Evolutionary conservation across 2,888 invertebrate species (phyloP).

Genomic region (Chelonus formosanus): DNA sequence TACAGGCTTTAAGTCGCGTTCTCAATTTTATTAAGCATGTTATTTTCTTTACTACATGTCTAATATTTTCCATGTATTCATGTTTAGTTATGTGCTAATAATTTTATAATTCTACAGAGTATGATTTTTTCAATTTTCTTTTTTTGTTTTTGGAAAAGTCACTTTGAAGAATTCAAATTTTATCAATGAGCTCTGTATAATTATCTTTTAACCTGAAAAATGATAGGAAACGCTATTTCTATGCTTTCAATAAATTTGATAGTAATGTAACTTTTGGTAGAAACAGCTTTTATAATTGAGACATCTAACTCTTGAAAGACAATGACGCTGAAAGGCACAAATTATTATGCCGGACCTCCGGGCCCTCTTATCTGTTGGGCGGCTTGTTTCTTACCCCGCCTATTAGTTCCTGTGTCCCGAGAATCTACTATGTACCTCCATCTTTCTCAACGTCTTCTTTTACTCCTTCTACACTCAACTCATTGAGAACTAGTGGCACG

Average conservation of each 20-base stretch:
- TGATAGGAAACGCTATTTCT: background rate
- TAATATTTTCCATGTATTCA: no score
- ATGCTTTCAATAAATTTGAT: no score
- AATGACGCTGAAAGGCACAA: slow-evolving; percentile 45
- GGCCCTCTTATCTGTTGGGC: slow-evolving; percentile 54
- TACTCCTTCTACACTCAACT: slow-evolving; percentile 9
- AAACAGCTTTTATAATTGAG: slow-evolving; percentile 44
- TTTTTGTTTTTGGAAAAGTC: no score
- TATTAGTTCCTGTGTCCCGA: slow-evolving; percentile 59
- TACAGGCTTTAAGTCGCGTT: slow-evolving; percentile 38
- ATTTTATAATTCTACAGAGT: no score
- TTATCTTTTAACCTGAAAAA: background rate
- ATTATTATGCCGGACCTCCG: slow-evolving; percentile 55
- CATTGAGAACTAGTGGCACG: slow-evolving; percentile 25
- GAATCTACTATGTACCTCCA: slow-evolving; percentile 47
- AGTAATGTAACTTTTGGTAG: no score
- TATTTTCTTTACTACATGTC: background rate
- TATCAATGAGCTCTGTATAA: no score
- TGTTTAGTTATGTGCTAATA: no score
- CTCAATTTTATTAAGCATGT: slow-evolving; percentile 22
- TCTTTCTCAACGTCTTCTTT: slow-evolving; percentile 10
- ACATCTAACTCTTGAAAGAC: slow-evolving; percentile 35
- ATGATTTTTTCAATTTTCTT: no score
- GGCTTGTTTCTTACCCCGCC: slow-evolving; percentile 59
- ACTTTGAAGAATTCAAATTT: no score